phyloP scores from a whole-genome alignment of 2,797 vertebrate species.

The Percopsis omiscomaycus region DNA sequence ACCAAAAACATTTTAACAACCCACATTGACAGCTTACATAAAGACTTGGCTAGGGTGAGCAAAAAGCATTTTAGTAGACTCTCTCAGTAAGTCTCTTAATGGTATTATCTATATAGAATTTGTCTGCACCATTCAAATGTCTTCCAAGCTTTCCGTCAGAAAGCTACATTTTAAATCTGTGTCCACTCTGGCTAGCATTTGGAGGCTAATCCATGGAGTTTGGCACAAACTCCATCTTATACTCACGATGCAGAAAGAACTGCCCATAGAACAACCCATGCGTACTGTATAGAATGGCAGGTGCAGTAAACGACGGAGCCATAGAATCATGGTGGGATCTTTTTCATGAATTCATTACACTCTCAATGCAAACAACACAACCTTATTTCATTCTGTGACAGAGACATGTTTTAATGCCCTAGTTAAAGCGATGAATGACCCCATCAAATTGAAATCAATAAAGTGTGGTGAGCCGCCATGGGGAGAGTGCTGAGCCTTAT shows the following conservation, averaged over 20 bases:
- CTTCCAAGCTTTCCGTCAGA: background rate
- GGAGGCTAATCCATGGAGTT: background rate
- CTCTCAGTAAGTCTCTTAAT: no score
- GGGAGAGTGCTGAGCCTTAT: conserved; percentile 56
- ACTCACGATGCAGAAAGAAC: background rate
- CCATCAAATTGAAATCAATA: conserved; percentile 72
- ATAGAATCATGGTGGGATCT: conserved; percentile 3
- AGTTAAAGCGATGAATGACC: conserved; percentile 70
- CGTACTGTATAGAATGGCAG: background rate
- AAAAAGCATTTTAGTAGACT: no score
- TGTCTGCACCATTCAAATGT: no score
- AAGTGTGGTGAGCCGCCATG: conserved; percentile 45
- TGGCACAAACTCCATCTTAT: background rate
- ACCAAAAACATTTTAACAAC: no score
- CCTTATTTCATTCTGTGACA: conserved; percentile 56
- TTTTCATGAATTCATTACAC: conserved; percentile 1
- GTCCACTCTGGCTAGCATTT: background rate
- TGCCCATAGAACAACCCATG: background rate
- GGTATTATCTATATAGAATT: no score
- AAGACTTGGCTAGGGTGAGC: no score
- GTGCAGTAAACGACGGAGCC: background rate
- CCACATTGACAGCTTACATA: no score
- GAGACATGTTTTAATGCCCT: conserved; percentile 63
- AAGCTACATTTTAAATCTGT: background rate
- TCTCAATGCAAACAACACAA: conserved; percentile 20